These are phyloP conservation scores for Melipona beecheii DNA, from an alignment of 2,888 invertebrate species.

Conservation along the genomic window DNA sequence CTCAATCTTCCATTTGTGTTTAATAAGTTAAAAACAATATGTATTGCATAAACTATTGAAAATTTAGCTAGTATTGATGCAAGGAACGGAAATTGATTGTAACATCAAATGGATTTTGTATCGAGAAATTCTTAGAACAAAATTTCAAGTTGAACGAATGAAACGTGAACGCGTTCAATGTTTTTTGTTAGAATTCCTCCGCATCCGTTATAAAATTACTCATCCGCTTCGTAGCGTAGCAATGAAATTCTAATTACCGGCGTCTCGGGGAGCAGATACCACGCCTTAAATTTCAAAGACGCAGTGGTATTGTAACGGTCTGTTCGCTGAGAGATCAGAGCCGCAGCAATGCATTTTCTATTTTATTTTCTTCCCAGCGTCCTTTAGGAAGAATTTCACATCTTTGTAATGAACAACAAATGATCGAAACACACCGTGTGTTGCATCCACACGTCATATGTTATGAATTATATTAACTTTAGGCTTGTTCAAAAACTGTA, in stretches of 20 bases:
- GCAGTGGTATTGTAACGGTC: constrained; percentile 45
- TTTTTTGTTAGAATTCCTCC: constrained; percentile 20
- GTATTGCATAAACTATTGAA: background rate
- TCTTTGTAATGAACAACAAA: constrained; percentile 36
- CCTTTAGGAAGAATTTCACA: background rate
- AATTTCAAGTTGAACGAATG: background rate
- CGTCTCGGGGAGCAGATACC: constrained; percentile 42
- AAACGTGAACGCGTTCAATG: background rate
- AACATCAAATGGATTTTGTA: background rate
- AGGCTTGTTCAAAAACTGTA: background rate
- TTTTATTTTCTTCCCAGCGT: constrained; percentile 44
- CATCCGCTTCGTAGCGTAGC: constrained; percentile 37
- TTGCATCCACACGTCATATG: background rate
- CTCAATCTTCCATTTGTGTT: background rate
- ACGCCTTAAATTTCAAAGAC: constrained; percentile 61
- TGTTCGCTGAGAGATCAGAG: constrained; percentile 30
- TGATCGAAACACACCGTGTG: constrained; percentile 3
- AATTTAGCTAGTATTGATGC: background rate
- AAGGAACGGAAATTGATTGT: background rate
- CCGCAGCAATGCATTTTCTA: constrained; percentile 27
- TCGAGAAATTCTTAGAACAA: background rate
- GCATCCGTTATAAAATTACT: constrained; percentile 40
- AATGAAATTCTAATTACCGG: constrained; percentile 49
- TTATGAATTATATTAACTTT: background rate
- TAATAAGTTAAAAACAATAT: background rate